Percentiles rank a stretch among this genome's conserved stretches.
phyloP scores from a whole-genome alignment of 1,140 invertebrate species.

The Macrosteles quadrilineatus region DNA sequence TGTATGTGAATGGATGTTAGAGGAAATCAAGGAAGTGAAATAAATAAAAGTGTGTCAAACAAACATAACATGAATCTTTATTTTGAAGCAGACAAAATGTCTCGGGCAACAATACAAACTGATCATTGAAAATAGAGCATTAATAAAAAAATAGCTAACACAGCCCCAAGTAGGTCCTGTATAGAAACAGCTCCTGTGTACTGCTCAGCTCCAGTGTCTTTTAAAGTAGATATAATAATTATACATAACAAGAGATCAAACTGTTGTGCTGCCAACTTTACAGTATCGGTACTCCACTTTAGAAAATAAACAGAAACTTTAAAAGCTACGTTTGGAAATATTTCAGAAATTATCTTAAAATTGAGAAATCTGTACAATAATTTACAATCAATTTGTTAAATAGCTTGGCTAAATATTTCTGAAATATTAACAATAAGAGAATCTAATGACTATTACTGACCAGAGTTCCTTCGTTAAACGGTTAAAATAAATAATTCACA shows the following conservation, averaged over 20 bases:
- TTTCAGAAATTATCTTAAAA: slow-evolving; percentile 3
- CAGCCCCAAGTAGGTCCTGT: slow-evolving; percentile 15
- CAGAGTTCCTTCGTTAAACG: slow-evolving; percentile 4
- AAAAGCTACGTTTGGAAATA: slow-evolving; percentile 1
- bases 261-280: neutral
- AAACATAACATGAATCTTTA: slow-evolving; percentile 26
- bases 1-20: too few relatives aligned
- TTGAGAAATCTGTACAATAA: slow-evolving; percentile 17
- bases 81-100: slow-evolving; percentile 24
- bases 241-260: slow-evolving; percentile 23
- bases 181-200: neutral
- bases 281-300: neutral
- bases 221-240: slow-evolving; percentile 16
- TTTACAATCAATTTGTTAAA: slow-evolving; percentile 17
- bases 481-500: neutral
- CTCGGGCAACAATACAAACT: slow-evolving; percentile 18
- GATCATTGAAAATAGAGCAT: slow-evolving; percentile 25
- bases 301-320: neutral
- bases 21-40: neutral
- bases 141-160: slow-evolving; percentile 26
- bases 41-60: too few relatives aligned
- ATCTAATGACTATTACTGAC: slow-evolving; percentile 23
- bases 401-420: slow-evolving; percentile 3
- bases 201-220: slow-evolving; percentile 12
- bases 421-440: slow-evolving; percentile 21